A percentile compares a stretch with the other conserved stretches of the same genome.
Conservation (phyloP, 2,888 invertebrate species). For the Punctoribates punctum region DNA sequence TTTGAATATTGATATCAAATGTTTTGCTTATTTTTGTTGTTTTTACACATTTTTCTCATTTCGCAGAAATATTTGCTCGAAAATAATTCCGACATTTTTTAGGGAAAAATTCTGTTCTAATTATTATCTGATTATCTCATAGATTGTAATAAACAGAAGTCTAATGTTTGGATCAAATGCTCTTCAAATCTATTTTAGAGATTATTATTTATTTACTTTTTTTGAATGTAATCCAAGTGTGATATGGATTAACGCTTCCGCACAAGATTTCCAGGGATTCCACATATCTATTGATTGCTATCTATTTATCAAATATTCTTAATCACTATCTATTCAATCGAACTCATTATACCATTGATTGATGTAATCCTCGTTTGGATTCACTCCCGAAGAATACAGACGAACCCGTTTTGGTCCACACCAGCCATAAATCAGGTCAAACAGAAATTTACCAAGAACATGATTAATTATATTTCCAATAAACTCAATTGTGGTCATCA, state of each 20-base stretch:
- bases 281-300: background rate
- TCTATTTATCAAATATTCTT: background rate
- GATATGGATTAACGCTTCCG: conserved; percentile 27
- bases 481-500: no score
- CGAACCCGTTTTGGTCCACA: no score
- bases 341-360: conserved; percentile 15
- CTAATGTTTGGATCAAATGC: background rate
- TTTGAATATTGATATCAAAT: background rate
- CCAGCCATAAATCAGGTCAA: no score
- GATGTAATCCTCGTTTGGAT: background rate
- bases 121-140: background rate
- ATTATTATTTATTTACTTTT: background rate
- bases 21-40: background rate
- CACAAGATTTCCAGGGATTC: background rate
- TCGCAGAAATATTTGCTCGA: background rate
- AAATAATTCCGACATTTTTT: no score
- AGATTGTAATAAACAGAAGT: background rate
- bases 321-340: background rate
- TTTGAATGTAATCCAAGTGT: conserved; percentile 26
- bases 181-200: background rate
- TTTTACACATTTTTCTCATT: background rate
- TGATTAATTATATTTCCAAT: no score
- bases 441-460: no score
- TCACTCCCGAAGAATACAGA: no score
- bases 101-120: no score